Conservation (phyloP, 2,888 invertebrate species). For the Morinoia aosen region DNA sequence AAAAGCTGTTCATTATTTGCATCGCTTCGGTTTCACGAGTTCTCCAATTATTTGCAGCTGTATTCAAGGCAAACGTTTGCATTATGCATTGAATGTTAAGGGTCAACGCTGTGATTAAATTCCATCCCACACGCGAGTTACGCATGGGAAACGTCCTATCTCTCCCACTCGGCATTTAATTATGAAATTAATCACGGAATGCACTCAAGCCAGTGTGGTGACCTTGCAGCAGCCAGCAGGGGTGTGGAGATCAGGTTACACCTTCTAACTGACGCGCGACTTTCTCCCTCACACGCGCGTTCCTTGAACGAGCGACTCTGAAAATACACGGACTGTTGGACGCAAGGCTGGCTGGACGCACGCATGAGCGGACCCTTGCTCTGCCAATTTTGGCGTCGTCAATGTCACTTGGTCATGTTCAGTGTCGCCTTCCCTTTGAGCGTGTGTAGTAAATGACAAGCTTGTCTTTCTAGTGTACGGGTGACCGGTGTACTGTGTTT, state of each 20-base stretch:
- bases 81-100: too few species aligned
- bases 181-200: not conserved
- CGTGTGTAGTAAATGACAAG: too few species aligned
- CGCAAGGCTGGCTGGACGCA: not conserved
- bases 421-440: not conserved
- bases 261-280: not conserved
- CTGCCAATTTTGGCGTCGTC: not conserved
- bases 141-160: too few species aligned
- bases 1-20: not conserved
- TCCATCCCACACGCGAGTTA: too few species aligned
- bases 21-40: not conserved
- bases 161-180: too few species aligned
- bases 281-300: not conserved
- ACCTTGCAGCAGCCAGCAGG: not conserved
- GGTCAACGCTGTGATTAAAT: too few species aligned
- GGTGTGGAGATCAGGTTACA: not conserved
- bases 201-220: not conserved
- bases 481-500: too few species aligned
- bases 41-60: not conserved
- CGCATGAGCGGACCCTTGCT: not conserved
- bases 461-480: too few species aligned
- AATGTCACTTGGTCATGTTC: not conserved
- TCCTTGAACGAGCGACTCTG: not conserved
- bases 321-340: not conserved
- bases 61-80: too few species aligned